A percentile compares a stretch with the other conserved stretches of the same genome.
Evolutionary conservation across 1,140 invertebrate genomes (phyloP).

Genomic region (Caerostris extrusa): DNA sequence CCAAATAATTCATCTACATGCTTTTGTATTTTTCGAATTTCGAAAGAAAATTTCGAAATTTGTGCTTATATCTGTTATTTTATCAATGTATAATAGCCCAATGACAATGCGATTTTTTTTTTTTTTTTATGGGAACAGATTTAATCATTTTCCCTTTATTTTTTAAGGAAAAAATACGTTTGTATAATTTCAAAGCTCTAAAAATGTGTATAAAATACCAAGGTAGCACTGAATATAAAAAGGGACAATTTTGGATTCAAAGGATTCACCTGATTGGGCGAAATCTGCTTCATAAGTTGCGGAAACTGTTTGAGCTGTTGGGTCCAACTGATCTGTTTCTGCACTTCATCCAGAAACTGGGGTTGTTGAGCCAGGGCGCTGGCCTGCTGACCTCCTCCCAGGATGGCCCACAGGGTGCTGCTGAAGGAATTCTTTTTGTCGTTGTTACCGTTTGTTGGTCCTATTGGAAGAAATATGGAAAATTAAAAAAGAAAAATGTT

Average conservation of each 20-base stretch:
- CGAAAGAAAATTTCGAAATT: too few relatives aligned
- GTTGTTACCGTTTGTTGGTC: background rate
- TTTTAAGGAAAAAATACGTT: too few relatives aligned
- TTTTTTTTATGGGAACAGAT: too few relatives aligned
- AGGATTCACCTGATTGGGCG: conserved; percentile 67
- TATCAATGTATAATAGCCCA: too few relatives aligned
- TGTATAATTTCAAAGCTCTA: too few relatives aligned
- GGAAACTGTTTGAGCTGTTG: conserved; percentile 77
- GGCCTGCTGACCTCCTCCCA: conserved; percentile 66
- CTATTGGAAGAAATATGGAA: background rate
- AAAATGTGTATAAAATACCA: too few relatives aligned
- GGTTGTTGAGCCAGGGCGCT: conserved; percentile 29
- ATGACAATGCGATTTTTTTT: too few relatives aligned
- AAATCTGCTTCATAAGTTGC: conserved; percentile 76
- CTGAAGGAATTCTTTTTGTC: conserved; percentile 71
- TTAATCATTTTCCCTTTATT: too few relatives aligned
- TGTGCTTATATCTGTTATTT: too few relatives aligned
- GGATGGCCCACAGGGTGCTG: conserved; percentile 78
- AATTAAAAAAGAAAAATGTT: background rate
- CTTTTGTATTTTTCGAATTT: too few relatives aligned
- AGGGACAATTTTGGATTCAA: background rate
- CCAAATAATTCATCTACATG: too few relatives aligned
- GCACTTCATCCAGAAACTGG: conserved; percentile 68
- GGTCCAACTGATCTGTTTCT: conserved; percentile 72
- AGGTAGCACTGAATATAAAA: background rate